A percentile compares a stretch with the other conserved stretches of the same genome.
phyloP scores from a whole-genome alignment of 1,140 invertebrate species.

The Frieseomelitta varia region DNA sequence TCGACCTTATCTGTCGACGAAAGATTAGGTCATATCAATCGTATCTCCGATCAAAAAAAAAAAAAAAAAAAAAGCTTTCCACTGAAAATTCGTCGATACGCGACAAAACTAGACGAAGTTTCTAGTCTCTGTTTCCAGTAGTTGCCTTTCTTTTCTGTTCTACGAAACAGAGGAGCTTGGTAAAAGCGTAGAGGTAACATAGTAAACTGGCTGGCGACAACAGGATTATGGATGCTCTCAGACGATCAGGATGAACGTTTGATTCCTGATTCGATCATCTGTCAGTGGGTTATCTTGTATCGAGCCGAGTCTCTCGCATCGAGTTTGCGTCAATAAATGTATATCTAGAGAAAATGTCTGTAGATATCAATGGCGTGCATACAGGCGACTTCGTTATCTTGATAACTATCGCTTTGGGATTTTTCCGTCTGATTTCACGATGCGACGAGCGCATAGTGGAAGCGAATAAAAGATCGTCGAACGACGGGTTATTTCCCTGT shows the following conservation, averaged over 20 bases:
- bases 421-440: constrained; percentile 49
- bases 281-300: neutral
- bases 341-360: neutral
- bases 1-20: neutral
- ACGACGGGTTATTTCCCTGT: neutral
- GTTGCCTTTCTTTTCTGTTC: neutral
- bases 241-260: constrained; percentile 28
- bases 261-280: constrained; percentile 14
- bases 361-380: constrained; percentile 14
- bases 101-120: neutral
- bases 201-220: neutral
- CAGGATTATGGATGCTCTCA: constrained; percentile 28
- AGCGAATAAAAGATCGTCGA: constrained; percentile 11
- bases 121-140: neutral
- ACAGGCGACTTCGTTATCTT: constrained; percentile 26
- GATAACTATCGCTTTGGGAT: constrained; percentile 57
- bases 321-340: neutral
- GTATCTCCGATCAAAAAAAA: neutral
- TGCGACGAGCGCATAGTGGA: neutral
- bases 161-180: too few relatives aligned
- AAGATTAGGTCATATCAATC: constrained; percentile 26
- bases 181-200: neutral
- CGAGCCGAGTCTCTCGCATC: constrained; percentile 4
- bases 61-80: neutral
- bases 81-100: neutral